phyloP scores from a whole-genome alignment of 2,888 invertebrate genomes.

The Tiphia femorata region DNA sequence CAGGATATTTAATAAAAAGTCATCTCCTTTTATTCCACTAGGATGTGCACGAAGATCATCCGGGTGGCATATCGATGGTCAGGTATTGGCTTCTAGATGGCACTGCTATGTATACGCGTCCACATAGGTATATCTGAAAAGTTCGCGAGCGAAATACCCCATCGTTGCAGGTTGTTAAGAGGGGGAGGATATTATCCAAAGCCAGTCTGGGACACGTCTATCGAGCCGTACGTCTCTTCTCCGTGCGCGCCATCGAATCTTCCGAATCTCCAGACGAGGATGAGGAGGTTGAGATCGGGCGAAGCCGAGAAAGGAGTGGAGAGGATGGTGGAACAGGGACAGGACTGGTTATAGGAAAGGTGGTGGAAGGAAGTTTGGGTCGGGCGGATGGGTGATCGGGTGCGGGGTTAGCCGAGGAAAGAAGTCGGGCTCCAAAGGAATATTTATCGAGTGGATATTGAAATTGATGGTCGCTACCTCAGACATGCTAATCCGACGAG shows the following conservation, averaged over 20 bases:
- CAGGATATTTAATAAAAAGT: no score
- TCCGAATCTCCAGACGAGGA: slow-evolving; percentile 36
- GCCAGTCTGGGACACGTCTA: slow-evolving; percentile 51
- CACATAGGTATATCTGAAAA: slow-evolving; percentile 20
- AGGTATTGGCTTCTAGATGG: no score
- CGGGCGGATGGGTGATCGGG: slow-evolving; percentile 32
- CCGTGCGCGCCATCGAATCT: slow-evolving; percentile 43
- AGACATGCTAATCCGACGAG: slow-evolving; percentile 60
- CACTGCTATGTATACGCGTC: no score
- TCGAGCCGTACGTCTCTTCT: slow-evolving; percentile 45
- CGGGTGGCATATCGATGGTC: no score
- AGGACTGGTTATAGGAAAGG: slow-evolving; percentile 8
- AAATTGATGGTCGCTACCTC: slow-evolving; percentile 59
- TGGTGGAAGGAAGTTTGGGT: slow-evolving; percentile 9
- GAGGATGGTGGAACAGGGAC: slow-evolving; percentile 8
- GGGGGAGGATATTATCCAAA: slow-evolving; percentile 50
- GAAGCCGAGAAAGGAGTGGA: slow-evolving; percentile 1
- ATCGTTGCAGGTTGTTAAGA: slow-evolving; percentile 36
- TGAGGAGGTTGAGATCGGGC: slow-evolving; percentile 5
- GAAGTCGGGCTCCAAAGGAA: slow-evolving; percentile 54
- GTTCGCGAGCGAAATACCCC: slow-evolving; percentile 37
- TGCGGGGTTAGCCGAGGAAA: slow-evolving; percentile 35
- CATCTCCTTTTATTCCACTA: no score
- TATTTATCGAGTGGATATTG: slow-evolving; percentile 62
- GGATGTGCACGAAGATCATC: no score